Evolutionary conservation across 2,888 invertebrate species (phyloP).

Genomic region (Heliconius ismenius): DNA sequence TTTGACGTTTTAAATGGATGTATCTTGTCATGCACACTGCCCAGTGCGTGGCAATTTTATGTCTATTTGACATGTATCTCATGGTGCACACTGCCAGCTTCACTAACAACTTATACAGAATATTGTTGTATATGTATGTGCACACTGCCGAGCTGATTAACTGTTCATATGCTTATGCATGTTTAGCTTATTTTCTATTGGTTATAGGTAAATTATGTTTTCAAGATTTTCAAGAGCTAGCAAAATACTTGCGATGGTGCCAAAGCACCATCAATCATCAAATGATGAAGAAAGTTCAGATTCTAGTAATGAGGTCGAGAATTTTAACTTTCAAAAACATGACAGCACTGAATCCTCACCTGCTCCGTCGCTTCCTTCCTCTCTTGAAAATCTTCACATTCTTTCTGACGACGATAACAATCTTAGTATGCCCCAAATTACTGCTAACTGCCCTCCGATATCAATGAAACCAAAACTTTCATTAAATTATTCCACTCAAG

Average conservation of each 20-base stretch:
- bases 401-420: conserved; percentile 43
- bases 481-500: conserved; percentile 26
- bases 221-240: conserved; percentile 21
- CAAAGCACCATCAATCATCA: conserved; percentile 38
- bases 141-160: conserved; percentile 9
- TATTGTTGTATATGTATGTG: conserved; percentile 3
- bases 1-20: no score
- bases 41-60: no score
- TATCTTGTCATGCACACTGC: no score
- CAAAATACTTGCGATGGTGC: conserved; percentile 20
- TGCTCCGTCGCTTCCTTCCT: conserved; percentile 38
- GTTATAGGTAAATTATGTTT: conserved; percentile 33
- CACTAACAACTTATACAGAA: conserved; percentile 8
- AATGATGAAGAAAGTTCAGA: conserved; percentile 37
- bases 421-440: conserved; percentile 34
- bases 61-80: no score
- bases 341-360: conserved; percentile 20
- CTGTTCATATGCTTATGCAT: conserved; percentile 7
- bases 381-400: conserved; percentile 44
- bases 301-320: conserved; percentile 6
- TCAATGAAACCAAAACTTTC: no score
- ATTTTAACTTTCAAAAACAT: not conserved
- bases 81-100: not conserved
- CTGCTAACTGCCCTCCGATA: conserved; percentile 19
- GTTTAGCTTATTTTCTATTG: conserved; percentile 30